Conservation (phyloP, 2,113 vertebrate genomes). For the Pluvianellus socialis region DNA sequence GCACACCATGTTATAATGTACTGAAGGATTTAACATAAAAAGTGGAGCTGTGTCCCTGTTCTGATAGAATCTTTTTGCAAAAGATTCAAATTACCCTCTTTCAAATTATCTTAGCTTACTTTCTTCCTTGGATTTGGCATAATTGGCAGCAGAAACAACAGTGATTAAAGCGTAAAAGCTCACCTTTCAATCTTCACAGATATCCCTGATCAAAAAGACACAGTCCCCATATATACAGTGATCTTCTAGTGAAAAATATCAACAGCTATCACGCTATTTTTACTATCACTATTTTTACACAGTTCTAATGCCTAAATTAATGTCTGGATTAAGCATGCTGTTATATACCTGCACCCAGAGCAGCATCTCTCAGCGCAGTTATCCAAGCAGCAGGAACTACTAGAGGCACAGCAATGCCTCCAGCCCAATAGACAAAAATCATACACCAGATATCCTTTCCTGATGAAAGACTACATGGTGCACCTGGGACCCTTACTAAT, state of each 20-base stretch:
- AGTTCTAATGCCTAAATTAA: neutral
- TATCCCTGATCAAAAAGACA: neutral
- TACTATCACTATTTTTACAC: neutral
- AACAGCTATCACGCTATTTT: neutral
- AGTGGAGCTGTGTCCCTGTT: neutral
- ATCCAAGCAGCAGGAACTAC: neutral
- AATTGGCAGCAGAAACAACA: neutral
- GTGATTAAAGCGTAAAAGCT: neutral
- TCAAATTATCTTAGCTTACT: neutral
- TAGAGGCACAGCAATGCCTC: neutral
- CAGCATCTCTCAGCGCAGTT: neutral
- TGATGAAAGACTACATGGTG: neutral
- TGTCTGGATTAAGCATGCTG: neutral
- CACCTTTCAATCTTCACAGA: neutral
- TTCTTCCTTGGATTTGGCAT: neutral
- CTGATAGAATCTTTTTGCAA: neutral
- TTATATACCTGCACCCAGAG: neutral
- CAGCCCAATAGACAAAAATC: neutral
- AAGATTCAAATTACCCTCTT: neutral
- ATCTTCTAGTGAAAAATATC: neutral
- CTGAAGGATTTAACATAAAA: conserved; percentile 10
- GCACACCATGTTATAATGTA: neutral
- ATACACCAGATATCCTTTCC: neutral
- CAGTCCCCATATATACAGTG: neutral
- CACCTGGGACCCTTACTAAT: neutral